Base-by-base conservation (phyloP, 2,888 invertebrate genomes). In the Argyra leucocephala region DNA sequence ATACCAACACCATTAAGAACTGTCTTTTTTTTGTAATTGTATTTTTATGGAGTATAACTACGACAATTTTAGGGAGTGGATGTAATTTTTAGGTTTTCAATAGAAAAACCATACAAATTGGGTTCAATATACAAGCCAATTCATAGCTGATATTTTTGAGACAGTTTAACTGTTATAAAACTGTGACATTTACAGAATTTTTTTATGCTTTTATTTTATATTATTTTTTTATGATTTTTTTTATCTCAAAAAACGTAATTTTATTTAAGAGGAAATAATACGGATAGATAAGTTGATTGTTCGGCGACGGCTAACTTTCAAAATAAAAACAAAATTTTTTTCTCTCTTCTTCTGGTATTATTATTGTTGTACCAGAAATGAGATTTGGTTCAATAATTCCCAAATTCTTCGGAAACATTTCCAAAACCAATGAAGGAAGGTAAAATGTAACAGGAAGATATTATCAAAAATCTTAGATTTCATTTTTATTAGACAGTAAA, bases 291-390 rank as follows among this genome's bases (percentile, higher is more conserved):
- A 65, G 59, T 63, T 62, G 59, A 65, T 63, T 65, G 65, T 62
- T 65, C 18, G 62, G 62, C 62, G 62, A 63, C 62, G 65, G 62
- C 59, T 65, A 65, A 65, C 62, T 65, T 65, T 63, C 21, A 61
- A 61, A 26, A 26, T 6, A 10, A 4, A 31, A 31, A 31, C 9
- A 31, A 31, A 31, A 31, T 31, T 31, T 12, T 31, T 6, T 31
- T 31, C 31, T 31, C 12, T 31, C 12, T 31, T 31, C 12, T 31
- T 31, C 12, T 31, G 9, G 26, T 6, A 26, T 4, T 31, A 31
- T 4, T 31, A 18, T 48, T 15, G 2, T 2, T 48, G 48, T 48
- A 15, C 18, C n/a, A 48, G 18, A 48, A 48, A 48, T 18, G 48
- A 48, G 1, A 48, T 48, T 18, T 48, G 12, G 2, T 48, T 48